phyloP scores from a whole-genome alignment of 2,888 invertebrate species.

The Protonemura montana region DNA sequence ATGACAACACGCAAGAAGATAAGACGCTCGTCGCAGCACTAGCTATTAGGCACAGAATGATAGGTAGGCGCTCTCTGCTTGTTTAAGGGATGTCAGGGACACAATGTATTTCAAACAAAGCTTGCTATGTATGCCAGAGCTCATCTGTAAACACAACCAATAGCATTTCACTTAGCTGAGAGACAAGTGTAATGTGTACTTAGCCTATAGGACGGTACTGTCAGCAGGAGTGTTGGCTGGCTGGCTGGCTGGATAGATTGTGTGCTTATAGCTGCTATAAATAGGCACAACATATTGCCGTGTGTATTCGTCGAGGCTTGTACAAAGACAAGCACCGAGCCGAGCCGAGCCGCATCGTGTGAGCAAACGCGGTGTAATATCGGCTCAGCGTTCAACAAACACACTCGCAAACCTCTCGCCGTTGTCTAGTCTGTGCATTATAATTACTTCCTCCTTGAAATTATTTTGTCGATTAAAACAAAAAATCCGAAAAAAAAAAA shows the following conservation, averaged over 20 bases:
- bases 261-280: conserved; percentile 12
- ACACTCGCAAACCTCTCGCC: not conserved
- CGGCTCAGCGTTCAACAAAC: not conserved
- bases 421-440: not conserved
- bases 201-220: not conserved
- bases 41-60: not conserved
- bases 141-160: conserved; percentile 21
- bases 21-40: not conserved
- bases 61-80: not conserved
- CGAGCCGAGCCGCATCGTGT: not conserved
- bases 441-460: conserved; percentile 14
- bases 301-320: not conserved
- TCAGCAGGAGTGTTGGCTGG: not conserved
- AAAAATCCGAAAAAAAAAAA: not conserved
- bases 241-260: not conserved
- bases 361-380: not conserved
- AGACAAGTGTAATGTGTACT: conserved; percentile 7
- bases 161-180: conserved; percentile 24
- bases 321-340: not conserved
- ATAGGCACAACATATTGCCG: not conserved
- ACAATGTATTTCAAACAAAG: conserved; percentile 12
- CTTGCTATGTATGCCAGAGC: not conserved
- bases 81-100: conserved; percentile 12
- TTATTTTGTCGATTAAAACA: not conserved
- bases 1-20: not conserved